A percentile compares a stretch with the other conserved stretches of the same genome.
These are phyloP conservation scores for Pseudochirops corinnae DNA, from an alignment of 2,797 vertebrate species.

Conservation along the genomic window DNA sequence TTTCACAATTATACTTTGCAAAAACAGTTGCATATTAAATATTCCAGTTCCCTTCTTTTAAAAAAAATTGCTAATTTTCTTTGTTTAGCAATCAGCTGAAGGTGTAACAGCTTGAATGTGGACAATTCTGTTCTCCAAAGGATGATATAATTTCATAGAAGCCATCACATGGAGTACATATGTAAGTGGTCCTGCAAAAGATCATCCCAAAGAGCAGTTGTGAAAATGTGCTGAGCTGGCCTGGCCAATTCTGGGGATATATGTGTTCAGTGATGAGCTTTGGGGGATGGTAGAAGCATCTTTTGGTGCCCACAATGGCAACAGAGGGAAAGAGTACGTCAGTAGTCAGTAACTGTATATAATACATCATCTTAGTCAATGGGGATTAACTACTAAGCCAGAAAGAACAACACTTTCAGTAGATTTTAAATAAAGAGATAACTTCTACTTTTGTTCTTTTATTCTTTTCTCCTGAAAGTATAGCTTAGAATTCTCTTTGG, in stretches of 20 bases:
- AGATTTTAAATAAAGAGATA: neutral
- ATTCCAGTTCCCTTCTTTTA: neutral
- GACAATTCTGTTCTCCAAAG: neutral
- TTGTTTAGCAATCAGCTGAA: neutral
- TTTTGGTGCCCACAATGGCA: neutral
- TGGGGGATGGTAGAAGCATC: neutral
- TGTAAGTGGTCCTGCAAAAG: neutral
- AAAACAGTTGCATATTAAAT: neutral
- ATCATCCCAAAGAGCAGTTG: neutral
- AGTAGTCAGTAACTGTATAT: too few species aligned
- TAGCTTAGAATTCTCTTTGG: neutral
- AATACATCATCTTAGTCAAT: neutral
- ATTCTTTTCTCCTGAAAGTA: neutral
- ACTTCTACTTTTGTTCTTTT: neutral
- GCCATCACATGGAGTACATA: neutral
- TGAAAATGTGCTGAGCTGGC: neutral
- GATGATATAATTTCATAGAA: neutral
- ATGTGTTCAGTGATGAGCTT: neutral
- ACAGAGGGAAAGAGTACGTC: neutral
- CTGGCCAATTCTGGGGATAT: neutral
- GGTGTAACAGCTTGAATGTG: neutral
- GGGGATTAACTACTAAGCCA: neutral
- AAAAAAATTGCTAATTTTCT: neutral
- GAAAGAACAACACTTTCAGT: neutral
- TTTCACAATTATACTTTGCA: neutral